A percentile compares a stretch with the other conserved stretches of the same genome.
Evolutionary conservation across 2,888 invertebrate species (phyloP).

Genomic region (Gari tellinella): DNA sequence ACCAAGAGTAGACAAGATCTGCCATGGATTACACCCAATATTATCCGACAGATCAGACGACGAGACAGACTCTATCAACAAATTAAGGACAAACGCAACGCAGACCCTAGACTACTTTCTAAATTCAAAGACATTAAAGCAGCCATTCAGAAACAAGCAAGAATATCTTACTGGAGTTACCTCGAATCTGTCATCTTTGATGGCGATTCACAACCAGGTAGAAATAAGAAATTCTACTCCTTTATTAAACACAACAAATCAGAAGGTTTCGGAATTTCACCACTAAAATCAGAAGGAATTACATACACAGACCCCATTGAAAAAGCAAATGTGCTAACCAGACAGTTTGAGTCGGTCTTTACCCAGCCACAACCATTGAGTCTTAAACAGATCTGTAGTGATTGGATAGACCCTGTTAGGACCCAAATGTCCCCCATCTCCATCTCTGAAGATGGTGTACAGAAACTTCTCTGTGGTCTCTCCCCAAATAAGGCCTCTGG

Average conservation of each 20-base stretch:
- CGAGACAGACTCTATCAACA: too few species aligned
- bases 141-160: neutral
- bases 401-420: neutral
- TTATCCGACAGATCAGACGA: too few species aligned
- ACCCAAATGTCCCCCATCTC: neutral
- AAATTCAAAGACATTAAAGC: too few species aligned
- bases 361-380: neutral
- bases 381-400: neutral
- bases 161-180: neutral
- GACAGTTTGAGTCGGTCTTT: slow-evolving; percentile 4
- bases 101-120: too few species aligned
- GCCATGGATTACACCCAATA: too few species aligned
- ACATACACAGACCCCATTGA: neutral
- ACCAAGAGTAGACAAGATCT: too few species aligned
- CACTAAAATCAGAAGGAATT: neutral
- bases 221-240: too few species aligned
- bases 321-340: neutral
- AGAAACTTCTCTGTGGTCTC: neutral
- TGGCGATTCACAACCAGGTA: too few species aligned
- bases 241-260: neutral
- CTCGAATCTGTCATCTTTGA: neutral
- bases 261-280: neutral
- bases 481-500: too few species aligned
- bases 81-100: too few species aligned
- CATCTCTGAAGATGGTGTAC: neutral